Conservation (phyloP, 2,797 vertebrate genomes). For the Otolemur crassicaudatus region DNA sequence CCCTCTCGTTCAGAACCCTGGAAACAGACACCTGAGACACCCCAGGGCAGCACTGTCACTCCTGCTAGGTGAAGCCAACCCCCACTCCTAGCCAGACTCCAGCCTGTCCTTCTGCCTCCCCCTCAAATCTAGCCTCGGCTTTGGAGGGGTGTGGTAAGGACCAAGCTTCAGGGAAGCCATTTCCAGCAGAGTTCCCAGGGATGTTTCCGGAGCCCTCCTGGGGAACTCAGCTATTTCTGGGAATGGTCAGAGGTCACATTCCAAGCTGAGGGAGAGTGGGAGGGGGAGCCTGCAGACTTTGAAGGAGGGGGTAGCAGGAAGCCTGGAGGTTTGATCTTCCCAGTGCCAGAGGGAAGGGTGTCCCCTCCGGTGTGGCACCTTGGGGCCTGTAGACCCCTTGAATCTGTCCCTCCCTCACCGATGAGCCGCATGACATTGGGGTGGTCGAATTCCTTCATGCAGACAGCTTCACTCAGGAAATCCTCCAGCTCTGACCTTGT, state of each 20-base stretch:
- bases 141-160: background rate
- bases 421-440: constrained; percentile 95
- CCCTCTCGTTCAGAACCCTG: constrained; percentile 96
- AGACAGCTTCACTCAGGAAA: constrained; percentile 94
- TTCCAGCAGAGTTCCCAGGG: constrained; percentile 72
- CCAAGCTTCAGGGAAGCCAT: constrained; percentile 4
- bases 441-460: constrained; percentile 98
- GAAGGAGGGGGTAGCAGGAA: background rate
- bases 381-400: background rate
- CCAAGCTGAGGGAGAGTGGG: constrained; percentile 55
- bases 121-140: background rate
- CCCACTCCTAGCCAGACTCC: background rate
- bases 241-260: constrained; percentile 79
- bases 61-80: background rate
- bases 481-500: constrained; percentile 96
- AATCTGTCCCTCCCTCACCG: constrained; percentile 85
- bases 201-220: constrained; percentile 69
- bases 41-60: background rate
- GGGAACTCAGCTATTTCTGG: constrained; percentile 80
- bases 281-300: constrained; percentile 20
- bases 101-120: background rate
- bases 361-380: background rate
- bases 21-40: constrained; percentile 93
- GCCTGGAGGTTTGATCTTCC: background rate
- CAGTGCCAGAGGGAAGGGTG: background rate